A percentile compares a stretch with the other conserved stretches of the same genome.
phyloP scores from a whole-genome alignment of 2,888 invertebrate species.

The Plebejus anna region DNA sequence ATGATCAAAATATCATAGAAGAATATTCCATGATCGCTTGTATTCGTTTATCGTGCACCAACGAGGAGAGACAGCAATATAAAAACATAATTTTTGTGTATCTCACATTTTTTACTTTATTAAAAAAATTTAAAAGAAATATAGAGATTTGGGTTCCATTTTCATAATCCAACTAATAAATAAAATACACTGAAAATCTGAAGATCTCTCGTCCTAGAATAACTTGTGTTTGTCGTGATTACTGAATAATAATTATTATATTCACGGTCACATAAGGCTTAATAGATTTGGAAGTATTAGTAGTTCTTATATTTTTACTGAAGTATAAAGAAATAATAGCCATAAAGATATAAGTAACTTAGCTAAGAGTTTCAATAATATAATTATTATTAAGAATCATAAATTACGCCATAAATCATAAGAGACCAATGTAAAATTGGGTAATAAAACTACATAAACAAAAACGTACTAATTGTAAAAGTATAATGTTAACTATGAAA shows the following conservation, averaged over 20 bases:
- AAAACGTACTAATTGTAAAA: not conserved
- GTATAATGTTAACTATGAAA: constrained; percentile 15
- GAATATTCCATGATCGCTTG: not conserved
- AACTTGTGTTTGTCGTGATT: not conserved
- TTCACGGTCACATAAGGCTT: not conserved
- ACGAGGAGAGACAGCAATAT: not conserved
- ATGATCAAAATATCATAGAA: not conserved
- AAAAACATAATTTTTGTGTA: not conserved
- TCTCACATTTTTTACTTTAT: not conserved
- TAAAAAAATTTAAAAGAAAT: not conserved
- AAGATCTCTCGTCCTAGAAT: not conserved
- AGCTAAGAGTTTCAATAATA: not conserved
- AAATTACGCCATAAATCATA: not conserved
- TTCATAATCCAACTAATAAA: not conserved
- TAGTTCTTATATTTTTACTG: not conserved
- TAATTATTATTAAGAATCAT: constrained; percentile 1
- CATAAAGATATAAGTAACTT: not conserved
- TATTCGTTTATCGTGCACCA: not conserved
- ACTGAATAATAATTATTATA: not conserved
- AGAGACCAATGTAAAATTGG: not conserved
- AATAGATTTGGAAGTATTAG: not conserved
- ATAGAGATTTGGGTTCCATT: not conserved
- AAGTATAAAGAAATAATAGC: not conserved
- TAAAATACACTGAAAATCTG: not conserved
- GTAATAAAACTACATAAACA: constrained; percentile 4